Percentiles rank a stretch among this genome's conserved stretches.
Evolutionary conservation across 2,113 vertebrate genomes (phyloP).

Genomic region (Ptychochromis oligacanthus): DNA sequence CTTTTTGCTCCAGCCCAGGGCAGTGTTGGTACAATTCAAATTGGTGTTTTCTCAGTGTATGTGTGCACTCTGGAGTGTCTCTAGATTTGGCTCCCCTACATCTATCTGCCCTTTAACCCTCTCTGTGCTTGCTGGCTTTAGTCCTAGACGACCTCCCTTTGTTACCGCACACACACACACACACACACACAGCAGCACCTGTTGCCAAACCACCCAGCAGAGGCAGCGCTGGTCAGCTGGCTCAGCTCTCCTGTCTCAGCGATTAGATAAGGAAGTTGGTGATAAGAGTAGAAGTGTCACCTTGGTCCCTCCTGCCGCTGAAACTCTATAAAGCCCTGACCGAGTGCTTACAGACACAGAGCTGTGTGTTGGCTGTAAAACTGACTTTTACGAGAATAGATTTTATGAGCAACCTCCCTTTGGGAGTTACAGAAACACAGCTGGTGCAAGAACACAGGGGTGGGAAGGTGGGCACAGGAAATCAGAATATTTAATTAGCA

Average conservation of each 20-base stretch:
- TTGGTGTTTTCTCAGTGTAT: not conserved
- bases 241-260: conserved; percentile 30
- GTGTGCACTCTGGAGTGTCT: not conserved
- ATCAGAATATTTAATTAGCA: no score
- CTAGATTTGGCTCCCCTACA: conserved; percentile 29
- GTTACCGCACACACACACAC: not conserved
- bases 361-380: not conserved
- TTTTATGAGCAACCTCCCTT: not conserved
- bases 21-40: not conserved
- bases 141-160: conserved; percentile 16
- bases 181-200: conserved; percentile 33
- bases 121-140: conserved; percentile 10
- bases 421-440: not conserved
- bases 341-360: not conserved
- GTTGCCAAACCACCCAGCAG: conserved; percentile 44
- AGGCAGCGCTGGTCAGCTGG: conserved; percentile 28
- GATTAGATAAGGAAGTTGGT: conserved; percentile 42
- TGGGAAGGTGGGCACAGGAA: no score
- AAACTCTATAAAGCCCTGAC: conserved; percentile 8
- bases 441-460: not conserved
- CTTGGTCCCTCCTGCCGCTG: conserved; percentile 44
- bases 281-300: conserved; percentile 61
- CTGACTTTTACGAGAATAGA: not conserved
- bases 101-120: conserved; percentile 26
- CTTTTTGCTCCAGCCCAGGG: not conserved